Percentiles rank a stretch among this genome's conserved stretches.
Evolutionary conservation across 2,797 vertebrate genomes (phyloP).

Genomic region (Cossypha caffra): DNA sequence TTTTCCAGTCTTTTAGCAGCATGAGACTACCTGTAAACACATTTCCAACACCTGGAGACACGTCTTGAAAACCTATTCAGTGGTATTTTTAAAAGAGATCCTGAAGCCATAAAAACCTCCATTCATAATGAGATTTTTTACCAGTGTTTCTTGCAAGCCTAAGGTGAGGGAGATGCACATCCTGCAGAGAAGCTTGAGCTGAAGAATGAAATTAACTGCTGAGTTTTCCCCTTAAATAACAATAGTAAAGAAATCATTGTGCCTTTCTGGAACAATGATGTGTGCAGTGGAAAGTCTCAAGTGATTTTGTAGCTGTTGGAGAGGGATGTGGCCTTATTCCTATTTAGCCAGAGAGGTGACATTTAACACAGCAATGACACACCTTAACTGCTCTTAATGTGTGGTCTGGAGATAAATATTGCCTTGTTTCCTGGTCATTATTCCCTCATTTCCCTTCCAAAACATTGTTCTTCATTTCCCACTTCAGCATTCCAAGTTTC

Average conservation of each 20-base stretch:
- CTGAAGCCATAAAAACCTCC: not conserved
- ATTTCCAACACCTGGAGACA: conserved; percentile 1
- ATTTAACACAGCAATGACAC: conserved; percentile 32
- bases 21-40: not conserved
- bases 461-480: conserved; percentile 52
- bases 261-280: not conserved
- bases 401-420: conserved; percentile 3
- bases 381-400: not conserved
- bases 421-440: conserved; percentile 30
- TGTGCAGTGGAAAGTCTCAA: not conserved
- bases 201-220: not conserved
- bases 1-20: not conserved
- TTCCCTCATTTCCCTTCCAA: not conserved
- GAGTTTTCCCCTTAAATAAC: not conserved
- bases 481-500: conserved; percentile 24
- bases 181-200: not conserved
- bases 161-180: not conserved
- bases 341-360: not conserved
- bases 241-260: not conserved
- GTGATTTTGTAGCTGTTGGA: conserved; percentile 9
- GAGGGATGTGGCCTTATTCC: conserved; percentile 12
- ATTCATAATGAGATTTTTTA: not conserved
- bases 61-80: not conserved
- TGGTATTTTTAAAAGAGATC: not conserved
- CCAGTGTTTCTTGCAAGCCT: not conserved